Evolutionary conservation across 2,113 vertebrate species (phyloP), one percentile per base, ranked within the genome.

Genomic region (Lanius collurio): DNA sequence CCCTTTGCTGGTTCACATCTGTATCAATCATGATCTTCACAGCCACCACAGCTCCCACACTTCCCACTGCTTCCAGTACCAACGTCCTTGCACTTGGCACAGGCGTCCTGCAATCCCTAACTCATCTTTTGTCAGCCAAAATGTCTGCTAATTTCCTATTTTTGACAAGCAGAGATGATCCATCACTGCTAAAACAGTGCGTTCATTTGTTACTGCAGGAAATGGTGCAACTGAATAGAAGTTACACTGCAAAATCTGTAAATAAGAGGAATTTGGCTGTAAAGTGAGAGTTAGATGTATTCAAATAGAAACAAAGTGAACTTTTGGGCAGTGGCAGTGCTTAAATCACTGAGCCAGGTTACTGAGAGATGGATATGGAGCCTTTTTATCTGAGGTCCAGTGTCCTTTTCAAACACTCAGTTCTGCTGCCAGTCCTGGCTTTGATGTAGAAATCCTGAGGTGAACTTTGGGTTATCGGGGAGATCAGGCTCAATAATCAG

Each of bases 1-100:
- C 37, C 49, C 70, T 69, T 35, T 30, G 6, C 5, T 62, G 41
- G 41, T 46, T 89, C 47, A 35, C 64, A 78, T 62, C 35, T 64
- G 83, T 69, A 95, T 94, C 94, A 76, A 91, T 96, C 94, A 96
- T 2, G 3, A 52, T 60, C 94, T 56, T 56, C 33, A 30, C 30
- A 59, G n/a, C 37, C 52, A 42, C 67, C 67, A 37, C 50, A 28
- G 33, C 2, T 79, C 76, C 64, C 56, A 2, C 12, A 13, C 37
- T 60, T 76, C 6, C 56, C 50, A 13, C 42, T 70, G 59, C 37
- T 75, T 33, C 42, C 6, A 52, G 46, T 35, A n/a, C 10, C 49
- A 4, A 11, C 3, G 84, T 87, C 93, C 89, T 93, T 94, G 91
- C 55, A 39, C 78, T 76, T 85, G 91, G 77, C 67, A 89, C 1